These are phyloP conservation scores for Hypsopygia costalis DNA, from an alignment of 2,888 invertebrate species.

Conservation along the genomic window DNA sequence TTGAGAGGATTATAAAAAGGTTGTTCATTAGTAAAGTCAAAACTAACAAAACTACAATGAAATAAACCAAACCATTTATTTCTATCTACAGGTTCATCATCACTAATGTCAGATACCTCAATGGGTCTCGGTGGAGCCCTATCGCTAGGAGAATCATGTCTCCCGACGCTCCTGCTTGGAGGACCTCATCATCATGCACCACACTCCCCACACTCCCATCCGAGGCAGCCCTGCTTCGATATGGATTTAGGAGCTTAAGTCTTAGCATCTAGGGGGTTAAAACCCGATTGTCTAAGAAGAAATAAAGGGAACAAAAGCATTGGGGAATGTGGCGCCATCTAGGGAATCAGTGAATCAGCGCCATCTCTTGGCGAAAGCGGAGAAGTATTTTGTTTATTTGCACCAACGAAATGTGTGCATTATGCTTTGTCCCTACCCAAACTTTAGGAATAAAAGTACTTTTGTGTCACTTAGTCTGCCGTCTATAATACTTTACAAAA, in stretches of 20 bases:
- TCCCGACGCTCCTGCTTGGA: constrained; percentile 53
- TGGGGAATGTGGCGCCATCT: not conserved
- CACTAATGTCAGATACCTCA: constrained; percentile 38
- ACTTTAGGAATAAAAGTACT: too few relatives aligned
- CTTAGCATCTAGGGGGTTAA: not conserved
- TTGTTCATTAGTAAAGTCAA: too few relatives aligned
- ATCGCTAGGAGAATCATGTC: constrained; percentile 42
- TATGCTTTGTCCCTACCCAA: too few relatives aligned
- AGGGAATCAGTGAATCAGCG: not conserved
- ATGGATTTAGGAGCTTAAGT: constrained; percentile 63
- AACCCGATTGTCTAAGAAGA: too few relatives aligned
- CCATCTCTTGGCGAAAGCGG: not conserved
- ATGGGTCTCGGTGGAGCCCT: constrained; percentile 40
- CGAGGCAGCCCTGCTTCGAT: constrained; percentile 61
- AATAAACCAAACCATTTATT: too few relatives aligned
- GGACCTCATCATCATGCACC: constrained; percentile 64
- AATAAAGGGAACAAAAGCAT: not conserved
- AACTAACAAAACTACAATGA: too few relatives aligned
- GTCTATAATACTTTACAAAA: too few relatives aligned
- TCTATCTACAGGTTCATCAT: constrained; percentile 17
- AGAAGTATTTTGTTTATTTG: too few relatives aligned
- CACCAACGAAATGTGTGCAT: too few relatives aligned
- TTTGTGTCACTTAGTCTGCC: too few relatives aligned
- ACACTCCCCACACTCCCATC: constrained; percentile 64
- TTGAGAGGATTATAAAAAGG: too few relatives aligned